Evolutionary conservation across 2,797 vertebrate genomes (phyloP), one percentile per base, ranked within the genome.

Genomic region (Hypotaenidia okinawae): DNA sequence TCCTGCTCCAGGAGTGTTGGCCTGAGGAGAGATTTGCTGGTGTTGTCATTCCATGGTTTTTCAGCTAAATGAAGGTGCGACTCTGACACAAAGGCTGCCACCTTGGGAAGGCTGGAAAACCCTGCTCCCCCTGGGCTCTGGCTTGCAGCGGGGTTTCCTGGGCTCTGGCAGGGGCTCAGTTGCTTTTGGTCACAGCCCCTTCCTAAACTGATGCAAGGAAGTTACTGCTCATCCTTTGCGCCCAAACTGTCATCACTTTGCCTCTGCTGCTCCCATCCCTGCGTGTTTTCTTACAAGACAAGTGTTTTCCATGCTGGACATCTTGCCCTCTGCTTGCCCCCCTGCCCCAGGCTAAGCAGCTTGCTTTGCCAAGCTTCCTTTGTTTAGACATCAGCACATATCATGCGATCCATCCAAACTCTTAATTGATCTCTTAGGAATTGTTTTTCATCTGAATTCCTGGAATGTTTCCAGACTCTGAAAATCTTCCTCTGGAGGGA

Each of bases 341-440:
- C 32, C 33, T 5, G 10, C 16, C 23, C 10, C 43, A 35, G 61
- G 69, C 69, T 47, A 58, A 39, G 39, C 17, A 63, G 66, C 8
- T 78, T 74, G 33, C 66, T 68, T 84, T 39, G 66, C 66, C 90
- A 91, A 59, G 54, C 87, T 94, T 87, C 63, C 74, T 88, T 73
- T 84, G 62, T 39, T 87, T 23, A 92, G 85, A 59, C 62, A 59
- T 70, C 35, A 72, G 62, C 2, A 7, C 58, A 1, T 77, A 80
- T 39, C 75, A 5, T 27, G 30, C 3, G 0, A 83, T 83, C 82
- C 55, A 43, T 59, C 66, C 61, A 59, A 83, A 77, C 37, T 85
- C 84, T 35, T 84, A 85, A 89, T 64, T 92, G 84, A 83, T 87
- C 91, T 82, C 88, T 77, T 51, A 35, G 90, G 94, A 93, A 55